These are phyloP conservation scores for Scaptomyza pallida DNA, from an alignment of 1,140 invertebrate species.

Conservation along the genomic window DNA sequence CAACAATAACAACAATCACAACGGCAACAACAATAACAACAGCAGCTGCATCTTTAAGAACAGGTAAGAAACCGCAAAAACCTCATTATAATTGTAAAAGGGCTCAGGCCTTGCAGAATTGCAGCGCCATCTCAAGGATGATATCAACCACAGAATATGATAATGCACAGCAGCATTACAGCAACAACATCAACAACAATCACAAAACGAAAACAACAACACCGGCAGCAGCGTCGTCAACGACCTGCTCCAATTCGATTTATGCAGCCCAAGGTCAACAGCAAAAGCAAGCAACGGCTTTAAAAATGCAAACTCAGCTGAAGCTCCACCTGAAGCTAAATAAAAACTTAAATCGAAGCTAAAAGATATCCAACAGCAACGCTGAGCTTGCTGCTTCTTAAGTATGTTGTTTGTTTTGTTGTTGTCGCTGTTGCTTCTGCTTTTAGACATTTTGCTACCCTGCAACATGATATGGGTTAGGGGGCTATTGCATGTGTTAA, in stretches of 20 bases:
- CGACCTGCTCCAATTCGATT: slow-evolving; percentile 79
- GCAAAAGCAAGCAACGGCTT: slow-evolving; percentile 48
- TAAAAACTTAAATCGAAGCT: slow-evolving; percentile 4
- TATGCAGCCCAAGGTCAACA: slow-evolving; percentile 77
- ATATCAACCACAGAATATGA: slow-evolving; percentile 43
- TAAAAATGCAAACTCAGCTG: slow-evolving; percentile 73
- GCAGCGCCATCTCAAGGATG: slow-evolving; percentile 60
- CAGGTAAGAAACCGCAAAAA: slow-evolving; percentile 44
- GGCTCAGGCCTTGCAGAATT: slow-evolving; percentile 34
- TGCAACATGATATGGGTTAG: background rate
- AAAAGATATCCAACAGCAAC: slow-evolving; percentile 35
- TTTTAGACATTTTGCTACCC: slow-evolving; percentile 15
- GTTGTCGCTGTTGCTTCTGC: slow-evolving; percentile 9
- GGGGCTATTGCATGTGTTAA: background rate
- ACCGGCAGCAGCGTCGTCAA: slow-evolving; percentile 58
- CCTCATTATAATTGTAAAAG: slow-evolving; percentile 51
- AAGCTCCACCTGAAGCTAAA: slow-evolving; percentile 15
- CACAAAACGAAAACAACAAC: slow-evolving; percentile 13
- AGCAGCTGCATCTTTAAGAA: slow-evolving; percentile 45
- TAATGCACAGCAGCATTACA: slow-evolving; percentile 53
- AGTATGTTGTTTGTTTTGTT: background rate
- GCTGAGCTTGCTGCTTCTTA: slow-evolving; percentile 27
- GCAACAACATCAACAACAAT: slow-evolving; percentile 28
- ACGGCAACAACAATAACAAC: slow-evolving; percentile 6
- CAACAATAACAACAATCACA: background rate